Evolutionary conservation across 2,113 vertebrate genomes (phyloP).

Genomic region (Struthio camelus): DNA sequence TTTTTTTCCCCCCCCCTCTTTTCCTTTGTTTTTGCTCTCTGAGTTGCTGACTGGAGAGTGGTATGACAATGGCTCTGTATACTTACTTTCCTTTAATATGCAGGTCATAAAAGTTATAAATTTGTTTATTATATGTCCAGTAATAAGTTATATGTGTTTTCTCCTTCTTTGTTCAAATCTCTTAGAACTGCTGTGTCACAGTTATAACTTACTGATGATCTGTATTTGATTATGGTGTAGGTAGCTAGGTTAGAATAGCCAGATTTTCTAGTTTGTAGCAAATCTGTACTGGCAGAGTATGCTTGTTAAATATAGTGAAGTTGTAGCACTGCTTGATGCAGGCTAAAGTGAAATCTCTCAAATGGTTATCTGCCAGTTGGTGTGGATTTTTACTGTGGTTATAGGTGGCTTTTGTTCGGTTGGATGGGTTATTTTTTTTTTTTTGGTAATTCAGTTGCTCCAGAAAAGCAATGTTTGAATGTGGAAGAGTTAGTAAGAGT

Average conservation of each 20-base stretch:
- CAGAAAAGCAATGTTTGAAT: not conserved
- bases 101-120: not conserved
- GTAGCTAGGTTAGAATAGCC: not conserved
- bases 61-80: not conserved
- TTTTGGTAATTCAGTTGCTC: not conserved
- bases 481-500: not conserved
- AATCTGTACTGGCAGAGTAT: not conserved
- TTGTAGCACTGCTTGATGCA: not conserved
- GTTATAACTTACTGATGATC: not conserved
- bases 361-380: not conserved
- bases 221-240: not conserved
- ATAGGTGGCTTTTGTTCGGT: not conserved
- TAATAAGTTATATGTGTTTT: not conserved
- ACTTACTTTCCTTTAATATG: not conserved
- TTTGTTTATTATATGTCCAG: not conserved
- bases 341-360: not conserved
- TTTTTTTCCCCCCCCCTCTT: not conserved
- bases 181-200: not conserved
- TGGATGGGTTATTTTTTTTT: not conserved
- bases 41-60: not conserved
- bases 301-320: not conserved
- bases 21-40: not conserved
- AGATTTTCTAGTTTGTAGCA: not conserved
- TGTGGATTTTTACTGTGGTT: not conserved
- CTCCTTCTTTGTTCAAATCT: not conserved